A percentile compares a stretch with the other conserved stretches of the same genome.
These are phyloP conservation scores for Sebastes taczanowskii DNA, from an alignment of 2,797 vertebrate genomes.

Conservation along the genomic window DNA sequence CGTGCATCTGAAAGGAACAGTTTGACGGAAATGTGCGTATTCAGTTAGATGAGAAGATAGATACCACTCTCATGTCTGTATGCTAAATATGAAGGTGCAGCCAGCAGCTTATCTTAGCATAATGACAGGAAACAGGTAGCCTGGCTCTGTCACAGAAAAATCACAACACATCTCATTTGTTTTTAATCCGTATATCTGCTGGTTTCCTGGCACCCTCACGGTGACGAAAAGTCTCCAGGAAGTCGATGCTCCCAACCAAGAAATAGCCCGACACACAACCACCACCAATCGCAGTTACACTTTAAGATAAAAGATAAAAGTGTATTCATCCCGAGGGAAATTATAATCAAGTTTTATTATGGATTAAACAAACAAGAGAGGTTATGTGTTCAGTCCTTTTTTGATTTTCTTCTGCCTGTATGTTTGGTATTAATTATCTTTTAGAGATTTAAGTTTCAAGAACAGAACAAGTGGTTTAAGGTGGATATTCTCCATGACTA, in stretches of 20 bases:
- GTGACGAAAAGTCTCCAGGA: background rate
- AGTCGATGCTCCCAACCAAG: too few species aligned
- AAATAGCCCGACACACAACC: background rate
- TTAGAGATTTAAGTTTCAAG: background rate
- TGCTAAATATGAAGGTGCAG: background rate
- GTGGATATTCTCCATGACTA: background rate
- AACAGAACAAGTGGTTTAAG: background rate
- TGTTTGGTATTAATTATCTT: background rate
- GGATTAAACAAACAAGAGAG: background rate
- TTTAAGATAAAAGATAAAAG: background rate
- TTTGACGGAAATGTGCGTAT: background rate
- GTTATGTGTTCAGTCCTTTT: background rate
- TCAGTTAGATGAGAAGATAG: background rate
- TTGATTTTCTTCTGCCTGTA: background rate
- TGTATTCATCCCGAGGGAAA: background rate
- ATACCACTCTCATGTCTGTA: background rate
- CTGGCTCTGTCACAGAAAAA: background rate
- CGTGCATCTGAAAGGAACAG: background rate
- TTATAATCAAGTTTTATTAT: background rate
- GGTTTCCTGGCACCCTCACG: background rate
- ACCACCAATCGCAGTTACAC: accelerated
- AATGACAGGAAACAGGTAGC: background rate
- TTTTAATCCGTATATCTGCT: background rate
- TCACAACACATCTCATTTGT: background rate
- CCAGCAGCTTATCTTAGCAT: background rate